These are phyloP conservation scores for Pimephales promelas DNA, from an alignment of 2,113 vertebrate genomes.

Conservation along the genomic window DNA sequence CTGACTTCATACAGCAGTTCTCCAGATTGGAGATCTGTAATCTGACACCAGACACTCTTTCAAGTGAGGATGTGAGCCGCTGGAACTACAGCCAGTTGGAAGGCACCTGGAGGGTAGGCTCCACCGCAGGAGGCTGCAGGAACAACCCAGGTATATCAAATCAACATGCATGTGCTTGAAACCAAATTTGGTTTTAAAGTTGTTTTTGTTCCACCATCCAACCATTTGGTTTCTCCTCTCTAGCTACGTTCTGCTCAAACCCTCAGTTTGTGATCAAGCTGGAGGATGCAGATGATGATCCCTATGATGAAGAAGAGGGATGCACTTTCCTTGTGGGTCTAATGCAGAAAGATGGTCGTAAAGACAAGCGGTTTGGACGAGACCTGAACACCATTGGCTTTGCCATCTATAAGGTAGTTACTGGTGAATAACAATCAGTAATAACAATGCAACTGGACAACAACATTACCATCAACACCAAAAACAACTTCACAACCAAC, in stretches of 20 bases:
- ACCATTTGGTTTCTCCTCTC: neutral
- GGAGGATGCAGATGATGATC: slow-evolving; percentile 66
- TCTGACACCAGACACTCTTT: slow-evolving; percentile 87
- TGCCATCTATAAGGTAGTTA: slow-evolving; percentile 71
- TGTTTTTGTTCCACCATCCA: neutral
- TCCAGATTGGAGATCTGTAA: slow-evolving; percentile 92
- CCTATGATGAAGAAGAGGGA: slow-evolving; percentile 58
- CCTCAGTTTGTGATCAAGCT: slow-evolving; percentile 70
- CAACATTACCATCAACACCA: neutral
- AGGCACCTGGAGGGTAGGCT: slow-evolving; percentile 85
- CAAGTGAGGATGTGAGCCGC: slow-evolving; percentile 77
- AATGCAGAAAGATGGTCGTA: slow-evolving; percentile 73
- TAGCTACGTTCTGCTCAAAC: slow-evolving; percentile 74
- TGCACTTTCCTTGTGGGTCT: slow-evolving; percentile 72
- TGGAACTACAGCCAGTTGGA: slow-evolving; percentile 80
- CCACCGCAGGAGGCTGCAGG: slow-evolving; percentile 89
- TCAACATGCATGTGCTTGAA: neutral
- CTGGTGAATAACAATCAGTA: neutral
- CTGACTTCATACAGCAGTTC: slow-evolving; percentile 86
- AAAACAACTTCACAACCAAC: neutral
- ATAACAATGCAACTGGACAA: neutral
- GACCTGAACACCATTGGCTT: slow-evolving; percentile 73
- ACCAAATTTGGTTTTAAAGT: neutral
- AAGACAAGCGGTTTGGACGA: slow-evolving; percentile 63
- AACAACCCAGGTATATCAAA: slow-evolving; percentile 80